Percentiles rank a stretch among this genome's conserved stretches.
phyloP scores from a whole-genome alignment of 2,888 invertebrate species.

The Acanthopleura granulata region DNA sequence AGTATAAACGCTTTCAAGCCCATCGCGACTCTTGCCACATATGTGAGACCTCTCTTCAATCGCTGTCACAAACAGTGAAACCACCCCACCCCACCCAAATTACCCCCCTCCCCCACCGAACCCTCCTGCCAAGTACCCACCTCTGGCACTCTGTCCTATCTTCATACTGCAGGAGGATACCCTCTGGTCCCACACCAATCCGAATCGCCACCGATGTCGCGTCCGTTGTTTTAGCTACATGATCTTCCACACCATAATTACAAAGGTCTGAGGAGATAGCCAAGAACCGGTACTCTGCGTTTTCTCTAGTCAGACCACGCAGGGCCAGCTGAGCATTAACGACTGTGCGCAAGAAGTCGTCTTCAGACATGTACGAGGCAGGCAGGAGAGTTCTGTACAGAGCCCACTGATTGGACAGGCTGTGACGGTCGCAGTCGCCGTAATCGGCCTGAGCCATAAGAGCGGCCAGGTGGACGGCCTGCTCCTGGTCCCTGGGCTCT shows the following conservation, averaged over 20 bases:
- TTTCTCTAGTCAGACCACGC: slow-evolving; percentile 79
- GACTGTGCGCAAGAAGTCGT: slow-evolving; percentile 37
- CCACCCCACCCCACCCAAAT: too few species aligned
- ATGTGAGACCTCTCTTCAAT: too few species aligned
- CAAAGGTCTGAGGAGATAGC: slow-evolving; percentile 85
- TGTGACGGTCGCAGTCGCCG: slow-evolving; percentile 74
- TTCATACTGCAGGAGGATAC: slow-evolving; percentile 72
- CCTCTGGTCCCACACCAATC: slow-evolving; percentile 87
- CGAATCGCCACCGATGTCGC: slow-evolving; percentile 50
- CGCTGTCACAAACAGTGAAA: too few species aligned
- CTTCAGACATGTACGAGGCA: slow-evolving; percentile 19
- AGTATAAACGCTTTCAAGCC: too few species aligned
- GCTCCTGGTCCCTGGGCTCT: slow-evolving; percentile 79
- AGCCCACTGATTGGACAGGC: slow-evolving; percentile 38
- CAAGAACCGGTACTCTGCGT: slow-evolving; percentile 86
- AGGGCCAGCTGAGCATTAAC: slow-evolving; percentile 64
- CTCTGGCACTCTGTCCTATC: slow-evolving; percentile 28
- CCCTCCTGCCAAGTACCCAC: not conserved
- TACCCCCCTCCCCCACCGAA: too few species aligned
- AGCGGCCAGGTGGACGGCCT: slow-evolving; percentile 81
- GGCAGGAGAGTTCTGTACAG: slow-evolving; percentile 42
- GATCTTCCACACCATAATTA: slow-evolving; percentile 85
- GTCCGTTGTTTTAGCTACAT: slow-evolving; percentile 71
- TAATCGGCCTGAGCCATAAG: slow-evolving; percentile 82
- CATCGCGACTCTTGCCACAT: too few species aligned